Base-by-base conservation (phyloP, 53 echinoderm and acorn worm species). In the Temnopleurus reevesii region DNA sequence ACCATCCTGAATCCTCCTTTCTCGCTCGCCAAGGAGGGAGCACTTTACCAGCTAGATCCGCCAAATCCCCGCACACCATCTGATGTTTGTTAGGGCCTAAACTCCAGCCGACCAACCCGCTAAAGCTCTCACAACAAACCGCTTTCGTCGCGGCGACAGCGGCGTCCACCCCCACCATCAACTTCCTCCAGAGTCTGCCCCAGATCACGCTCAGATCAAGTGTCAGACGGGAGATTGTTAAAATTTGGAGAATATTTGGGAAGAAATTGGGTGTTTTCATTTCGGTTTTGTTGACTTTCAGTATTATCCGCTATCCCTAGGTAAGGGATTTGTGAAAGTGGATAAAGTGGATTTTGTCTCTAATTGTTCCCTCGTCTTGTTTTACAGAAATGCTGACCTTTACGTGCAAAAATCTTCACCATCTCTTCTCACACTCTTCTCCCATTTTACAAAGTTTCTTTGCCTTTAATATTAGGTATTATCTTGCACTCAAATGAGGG, bases 51-150 rank as follows among this genome's bases (percentile, higher is more conserved):
- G 59, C 33, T 23, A 85, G 49, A 85, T 85, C 85, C 60, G 15
- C 85, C 60, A 85, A 59, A 83, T 83, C 83, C 55, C 83, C 5
- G 35, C 21, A 33, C 53, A n/a, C 65, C 88, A 87, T 65, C 88
- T 87, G 88, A 87, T 13, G 71, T 46, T 47, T 46, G 88, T 87
- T 87, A 87, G 88, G 27, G 45, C 88, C 71, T 47, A 41, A 59
- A 59, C 85, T 28, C 59, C n/a, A 34, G 43, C 85, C 88, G 34
- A 71, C 66, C 66, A 51, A 71, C 66, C 51, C 51, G 66, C 66
- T 87, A 87, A 87, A 87, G 64, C 88, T 87, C 65, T 64, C 65
- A 87, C 88, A 87, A 87, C 88, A 87, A 31, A 86, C 51, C 71
- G 24, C 53, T 87, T 66, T 87, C 71, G 88, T 49, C 88, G 71